A percentile compares a stretch with the other conserved stretches of the same genome.
Evolutionary conservation across 2,888 invertebrate species (phyloP).

Genomic region (Chalcosyrphus nemorum): DNA sequence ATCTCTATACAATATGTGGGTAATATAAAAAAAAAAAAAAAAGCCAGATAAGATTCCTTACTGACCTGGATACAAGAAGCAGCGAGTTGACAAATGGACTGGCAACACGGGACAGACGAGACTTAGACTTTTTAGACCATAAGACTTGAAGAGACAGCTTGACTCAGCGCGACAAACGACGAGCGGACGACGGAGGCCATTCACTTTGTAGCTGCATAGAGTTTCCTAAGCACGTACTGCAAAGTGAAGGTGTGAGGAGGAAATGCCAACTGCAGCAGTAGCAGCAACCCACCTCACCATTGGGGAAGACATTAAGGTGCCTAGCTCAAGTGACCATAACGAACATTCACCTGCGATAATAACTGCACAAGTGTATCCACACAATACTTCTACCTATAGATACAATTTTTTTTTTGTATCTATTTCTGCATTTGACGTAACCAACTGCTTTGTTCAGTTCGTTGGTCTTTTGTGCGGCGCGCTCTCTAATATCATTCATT

Average conservation of each 20-base stretch:
- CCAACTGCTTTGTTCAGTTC: slow-evolving; percentile 58
- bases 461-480: slow-evolving; percentile 65
- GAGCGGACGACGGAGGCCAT: slow-evolving; percentile 31
- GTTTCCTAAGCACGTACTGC: slow-evolving; percentile 38
- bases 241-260: slow-evolving; percentile 64
- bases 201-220: slow-evolving; percentile 44
- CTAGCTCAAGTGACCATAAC: slow-evolving; percentile 71
- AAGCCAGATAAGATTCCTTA: slow-evolving; percentile 65
- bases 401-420: slow-evolving; percentile 32
- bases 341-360: slow-evolving; percentile 74
- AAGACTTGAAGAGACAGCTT: neutral
- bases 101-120: slow-evolving; percentile 59
- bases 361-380: slow-evolving; percentile 63
- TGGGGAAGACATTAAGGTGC: slow-evolving; percentile 67
- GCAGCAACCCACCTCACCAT: neutral
- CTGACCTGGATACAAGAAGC: slow-evolving; percentile 56
- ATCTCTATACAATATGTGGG: too few relatives aligned
- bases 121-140: slow-evolving; percentile 38
- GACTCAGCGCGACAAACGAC: too few relatives aligned
- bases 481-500: slow-evolving; percentile 45
- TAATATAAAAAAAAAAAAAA: slow-evolving; percentile 13
- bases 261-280: slow-evolving; percentile 32
- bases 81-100: slow-evolving; percentile 57
- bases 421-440: slow-evolving; percentile 62
- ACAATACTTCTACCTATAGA: slow-evolving; percentile 22